A percentile compares a stretch with the other conserved stretches of the same genome.
Conservation (phyloP, 2,888 invertebrate species). For the Automeris io region DNA sequence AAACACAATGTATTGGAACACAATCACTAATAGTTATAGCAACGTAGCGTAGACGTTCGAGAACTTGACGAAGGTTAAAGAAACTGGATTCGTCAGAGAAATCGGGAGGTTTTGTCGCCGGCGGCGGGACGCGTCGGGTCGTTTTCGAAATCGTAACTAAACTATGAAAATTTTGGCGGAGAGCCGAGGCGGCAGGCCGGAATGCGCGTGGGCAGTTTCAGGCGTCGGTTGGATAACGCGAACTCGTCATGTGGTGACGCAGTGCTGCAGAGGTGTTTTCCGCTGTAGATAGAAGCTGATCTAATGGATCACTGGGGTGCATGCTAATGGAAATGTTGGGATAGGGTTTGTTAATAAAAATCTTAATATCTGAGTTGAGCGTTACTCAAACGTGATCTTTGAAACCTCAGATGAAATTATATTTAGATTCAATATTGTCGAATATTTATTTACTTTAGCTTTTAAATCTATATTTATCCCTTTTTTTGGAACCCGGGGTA, state of each 20-base stretch:
- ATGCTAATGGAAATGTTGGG: slow-evolving; percentile 28
- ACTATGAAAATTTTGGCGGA: slow-evolving; percentile 72
- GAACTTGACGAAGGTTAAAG: slow-evolving; percentile 57
- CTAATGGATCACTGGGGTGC: slow-evolving; percentile 30
- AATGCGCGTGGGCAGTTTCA: slow-evolving; percentile 67
- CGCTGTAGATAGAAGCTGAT: slow-evolving; percentile 64
- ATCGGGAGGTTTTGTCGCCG: slow-evolving; percentile 63
- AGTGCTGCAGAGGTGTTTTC: slow-evolving; percentile 73
- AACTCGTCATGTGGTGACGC: slow-evolving; percentile 60
- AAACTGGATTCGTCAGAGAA: slow-evolving; percentile 61
- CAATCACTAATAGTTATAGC: slow-evolving; percentile 45
- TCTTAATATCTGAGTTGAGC: no score
- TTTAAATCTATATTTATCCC: no score
- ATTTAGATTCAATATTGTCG: no score
- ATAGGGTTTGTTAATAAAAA: slow-evolving; percentile 25
- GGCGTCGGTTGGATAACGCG: slow-evolving; percentile 58
- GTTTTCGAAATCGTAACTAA: slow-evolving; percentile 78
- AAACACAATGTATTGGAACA: slow-evolving; percentile 43
- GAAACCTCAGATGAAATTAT: no score
- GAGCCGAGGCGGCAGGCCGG: slow-evolving; percentile 65
- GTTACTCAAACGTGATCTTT: no score
- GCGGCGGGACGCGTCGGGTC: slow-evolving; percentile 77
- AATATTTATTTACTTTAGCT: no score
- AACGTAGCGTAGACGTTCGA: slow-evolving; percentile 39
- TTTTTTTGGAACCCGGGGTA: no score